These are phyloP conservation scores for Agrenia bidenticulata DNA, from an alignment of 2,888 invertebrate species.

Conservation along the genomic window DNA sequence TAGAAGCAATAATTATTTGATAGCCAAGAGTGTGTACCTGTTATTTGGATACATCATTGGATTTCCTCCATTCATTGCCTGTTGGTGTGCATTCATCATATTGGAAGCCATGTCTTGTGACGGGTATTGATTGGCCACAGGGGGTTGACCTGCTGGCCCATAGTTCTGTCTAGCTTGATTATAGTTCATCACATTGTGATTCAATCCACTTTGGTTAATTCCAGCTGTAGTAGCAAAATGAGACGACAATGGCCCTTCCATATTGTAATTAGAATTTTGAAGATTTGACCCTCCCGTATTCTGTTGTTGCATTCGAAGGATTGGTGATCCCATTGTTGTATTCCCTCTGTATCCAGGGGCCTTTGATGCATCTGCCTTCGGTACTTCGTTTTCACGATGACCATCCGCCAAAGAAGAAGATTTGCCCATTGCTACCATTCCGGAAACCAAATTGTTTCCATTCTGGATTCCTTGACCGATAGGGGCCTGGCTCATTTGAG, in stretches of 20 bases:
- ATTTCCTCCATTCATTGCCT: constrained; percentile 13
- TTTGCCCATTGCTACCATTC: background rate
- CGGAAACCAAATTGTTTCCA: constrained; percentile 5
- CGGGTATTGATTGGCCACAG: background rate
- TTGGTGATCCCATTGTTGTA: constrained; percentile 47
- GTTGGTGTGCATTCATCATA: constrained; percentile 6
- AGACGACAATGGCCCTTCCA: constrained; percentile 41
- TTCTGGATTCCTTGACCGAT: constrained; percentile 30
- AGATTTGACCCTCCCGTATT: constrained; percentile 13
- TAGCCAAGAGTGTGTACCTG: background rate
- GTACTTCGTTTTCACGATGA: constrained; percentile 18
- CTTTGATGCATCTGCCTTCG: constrained; percentile 75
- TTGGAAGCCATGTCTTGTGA: background rate
- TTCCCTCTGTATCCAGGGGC: constrained; percentile 86
- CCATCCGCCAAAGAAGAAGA: background rate
- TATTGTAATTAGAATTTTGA: constrained; percentile 15
- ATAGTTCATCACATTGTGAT: constrained; percentile 2
- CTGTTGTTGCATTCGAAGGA: constrained; percentile 45
- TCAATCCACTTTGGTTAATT: constrained; percentile 27
- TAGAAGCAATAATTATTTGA: background rate
- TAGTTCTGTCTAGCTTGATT: background rate
- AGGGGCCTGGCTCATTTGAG: constrained; percentile 45
- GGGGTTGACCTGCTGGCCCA: background rate
- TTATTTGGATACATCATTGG: constrained; percentile 18
- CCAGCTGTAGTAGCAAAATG: constrained; percentile 42